phyloP scores from a whole-genome alignment of 2,797 vertebrate genomes.

The Leucoraja ocellata region DNA sequence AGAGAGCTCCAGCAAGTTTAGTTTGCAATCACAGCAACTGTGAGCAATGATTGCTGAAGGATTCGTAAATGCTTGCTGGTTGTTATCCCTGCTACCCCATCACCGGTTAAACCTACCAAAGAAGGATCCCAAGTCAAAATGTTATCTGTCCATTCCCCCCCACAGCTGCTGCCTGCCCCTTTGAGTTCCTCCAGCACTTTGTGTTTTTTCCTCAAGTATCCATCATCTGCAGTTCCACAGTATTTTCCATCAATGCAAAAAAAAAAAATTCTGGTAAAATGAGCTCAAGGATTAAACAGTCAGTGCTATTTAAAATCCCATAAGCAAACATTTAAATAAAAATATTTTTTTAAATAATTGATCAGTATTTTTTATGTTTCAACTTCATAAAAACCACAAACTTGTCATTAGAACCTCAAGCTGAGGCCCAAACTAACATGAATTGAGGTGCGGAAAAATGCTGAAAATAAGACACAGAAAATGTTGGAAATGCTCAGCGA shows the following conservation, averaged over 20 bases:
- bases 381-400: neutral
- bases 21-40: too few relatives aligned
- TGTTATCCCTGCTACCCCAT: neutral
- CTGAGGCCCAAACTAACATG: neutral
- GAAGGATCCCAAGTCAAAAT: too few relatives aligned
- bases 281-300: neutral
- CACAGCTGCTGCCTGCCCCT: too few relatives aligned
- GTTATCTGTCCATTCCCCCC: too few relatives aligned
- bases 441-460: neutral
- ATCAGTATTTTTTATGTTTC: neutral
- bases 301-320: neutral
- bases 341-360: neutral
- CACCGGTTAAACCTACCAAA: neutral
- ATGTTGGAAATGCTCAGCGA: too few relatives aligned
- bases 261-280: neutral
- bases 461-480: too few relatives aligned
- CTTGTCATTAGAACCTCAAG: neutral
- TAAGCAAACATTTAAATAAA: neutral
- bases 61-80: neutral
- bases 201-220: too few relatives aligned
- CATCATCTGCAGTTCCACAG: neutral
- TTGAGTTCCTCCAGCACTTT: too few relatives aligned
- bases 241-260: neutral
- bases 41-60: neutral
- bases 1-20: too few relatives aligned